Evolutionary conservation across 1,140 invertebrate species (phyloP), one percentile per base, ranked within the genome.

Genomic region (Harlomillsia oculata): DNA sequence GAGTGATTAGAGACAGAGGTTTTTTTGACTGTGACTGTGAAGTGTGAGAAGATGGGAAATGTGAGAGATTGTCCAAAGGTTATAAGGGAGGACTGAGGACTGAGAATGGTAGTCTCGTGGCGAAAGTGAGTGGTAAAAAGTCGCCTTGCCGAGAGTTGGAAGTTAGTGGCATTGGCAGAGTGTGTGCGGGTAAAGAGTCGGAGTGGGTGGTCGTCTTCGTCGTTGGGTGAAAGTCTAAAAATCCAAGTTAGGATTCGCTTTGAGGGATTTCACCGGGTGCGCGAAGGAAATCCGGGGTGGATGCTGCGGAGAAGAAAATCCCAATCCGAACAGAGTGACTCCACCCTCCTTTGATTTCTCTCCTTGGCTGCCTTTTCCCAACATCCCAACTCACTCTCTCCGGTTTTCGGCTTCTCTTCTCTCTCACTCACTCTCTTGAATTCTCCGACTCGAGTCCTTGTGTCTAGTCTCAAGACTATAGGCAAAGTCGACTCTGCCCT

Each of bases 261-360:
- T 58, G 58, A 54, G 54, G 40, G 62, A 64, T 64, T 64, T 64
- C 62, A 60, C 58, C 62, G 58, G 56, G 58, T 54, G 62, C 62
- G 54, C 62, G 60, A 45, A 43, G 37, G 43, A 60, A 64, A 60
- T 60, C 58, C 62, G 57, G 64, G 59, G 53, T 62, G 64, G 64
- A 64, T 60, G 64, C 54, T 62, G 60, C 49, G 58, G 64, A 65
- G 39, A 62, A 59, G 57, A 56, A 65, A 65, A 65, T 62, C 64
- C 64, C 52, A 58, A 65, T 59, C 56, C 45, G 30, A 54, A 51
- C 62, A 44, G 62, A 30, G 23, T 44, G 49, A 59, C 64, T 62
- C 60, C 60, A 56, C 63, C 59, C 56, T 49, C 53, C 59, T 51
- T 52, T 60, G 59, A 60, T 60, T 64, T 64, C 45, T 50, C 58